These are phyloP conservation scores for Sanderia malayensis DNA, from an alignment of 30 jellyfish, hydroid and myxozoan species.

Conservation along the genomic window DNA sequence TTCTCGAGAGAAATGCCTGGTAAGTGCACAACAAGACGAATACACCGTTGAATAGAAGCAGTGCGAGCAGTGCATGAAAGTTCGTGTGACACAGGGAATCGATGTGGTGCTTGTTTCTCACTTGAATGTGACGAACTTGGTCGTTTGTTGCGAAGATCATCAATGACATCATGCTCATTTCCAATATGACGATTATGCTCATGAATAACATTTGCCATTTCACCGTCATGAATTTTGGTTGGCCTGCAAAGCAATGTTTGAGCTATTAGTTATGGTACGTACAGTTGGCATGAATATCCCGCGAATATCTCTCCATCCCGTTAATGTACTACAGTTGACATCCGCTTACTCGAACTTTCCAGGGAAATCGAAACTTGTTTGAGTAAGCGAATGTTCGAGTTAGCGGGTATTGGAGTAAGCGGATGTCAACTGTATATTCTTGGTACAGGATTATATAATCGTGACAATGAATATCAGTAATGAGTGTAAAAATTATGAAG, in stretches of 20 bases:
- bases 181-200: slow-evolving; percentile 29
- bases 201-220: slow-evolving; percentile 56
- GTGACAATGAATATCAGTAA: not conserved
- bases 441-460: not conserved
- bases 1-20: slow-evolving; percentile 77
- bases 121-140: not conserved
- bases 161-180: not conserved
- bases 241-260: slow-evolving; percentile 35
- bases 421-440: not conserved
- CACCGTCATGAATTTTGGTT: slow-evolving; percentile 34
- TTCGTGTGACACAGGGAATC: slow-evolving; percentile 19
- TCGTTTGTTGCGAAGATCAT: slow-evolving; percentile 11
- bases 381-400: too few species aligned
- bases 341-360: too few species aligned
- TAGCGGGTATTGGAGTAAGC: not conserved
- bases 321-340: too few species aligned
- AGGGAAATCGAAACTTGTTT: too few species aligned
- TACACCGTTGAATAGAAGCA: slow-evolving; percentile 3
- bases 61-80: not conserved
- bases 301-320: not conserved
- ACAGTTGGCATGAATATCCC: not conserved
- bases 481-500: too few species aligned
- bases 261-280: too few species aligned
- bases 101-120: slow-evolving; percentile 4
- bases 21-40: slow-evolving; percentile 50